Evolutionary conservation across 1,140 invertebrate genomes (phyloP).

Genomic region (Camponotus floridanus): DNA sequence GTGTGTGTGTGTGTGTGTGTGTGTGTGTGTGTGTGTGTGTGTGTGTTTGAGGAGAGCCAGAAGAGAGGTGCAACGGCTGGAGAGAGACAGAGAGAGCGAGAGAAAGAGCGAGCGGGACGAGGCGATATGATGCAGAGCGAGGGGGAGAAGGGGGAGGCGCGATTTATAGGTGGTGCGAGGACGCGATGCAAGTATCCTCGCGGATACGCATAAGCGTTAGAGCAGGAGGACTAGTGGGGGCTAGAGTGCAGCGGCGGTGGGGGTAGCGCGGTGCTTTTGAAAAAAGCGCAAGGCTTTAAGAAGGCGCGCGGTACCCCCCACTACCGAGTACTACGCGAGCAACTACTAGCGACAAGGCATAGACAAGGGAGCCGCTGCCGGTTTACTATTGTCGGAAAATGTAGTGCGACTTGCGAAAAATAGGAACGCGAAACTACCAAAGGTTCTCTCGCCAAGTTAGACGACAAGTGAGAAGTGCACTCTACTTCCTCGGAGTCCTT

Average conservation of each 20-base stretch:
- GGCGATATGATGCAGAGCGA: neutral
- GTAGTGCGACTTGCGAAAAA: conserved; percentile 59
- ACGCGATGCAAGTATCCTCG: conserved; percentile 24
- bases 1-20: neutral
- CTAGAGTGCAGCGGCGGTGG: conserved; percentile 63
- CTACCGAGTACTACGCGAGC: conserved; percentile 82
- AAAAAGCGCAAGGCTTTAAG: conserved; percentile 86
- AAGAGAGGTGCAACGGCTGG: conserved; percentile 28
- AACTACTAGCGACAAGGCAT: conserved; percentile 83
- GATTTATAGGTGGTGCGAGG: conserved; percentile 54
- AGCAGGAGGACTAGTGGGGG: conserved; percentile 50
- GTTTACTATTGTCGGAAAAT: conserved; percentile 74
- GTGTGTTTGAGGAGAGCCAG: conserved; percentile 38
- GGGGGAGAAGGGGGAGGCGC: conserved; percentile 57
- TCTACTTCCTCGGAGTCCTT: neutral
- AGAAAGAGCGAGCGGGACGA: conserved; percentile 5
- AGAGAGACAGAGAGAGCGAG: conserved; percentile 1
- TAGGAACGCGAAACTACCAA: conserved; percentile 14
- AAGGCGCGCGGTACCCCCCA: conserved; percentile 83
- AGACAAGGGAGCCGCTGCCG: conserved; percentile 76
- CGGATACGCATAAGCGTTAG: conserved; percentile 36
- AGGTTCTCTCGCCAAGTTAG: neutral
- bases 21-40: neutral
- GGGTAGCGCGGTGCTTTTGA: conserved; percentile 82
- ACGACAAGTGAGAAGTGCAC: neutral